Base-by-base conservation (phyloP, 2,113 vertebrate species). In the Microcebus murinus region DNA sequence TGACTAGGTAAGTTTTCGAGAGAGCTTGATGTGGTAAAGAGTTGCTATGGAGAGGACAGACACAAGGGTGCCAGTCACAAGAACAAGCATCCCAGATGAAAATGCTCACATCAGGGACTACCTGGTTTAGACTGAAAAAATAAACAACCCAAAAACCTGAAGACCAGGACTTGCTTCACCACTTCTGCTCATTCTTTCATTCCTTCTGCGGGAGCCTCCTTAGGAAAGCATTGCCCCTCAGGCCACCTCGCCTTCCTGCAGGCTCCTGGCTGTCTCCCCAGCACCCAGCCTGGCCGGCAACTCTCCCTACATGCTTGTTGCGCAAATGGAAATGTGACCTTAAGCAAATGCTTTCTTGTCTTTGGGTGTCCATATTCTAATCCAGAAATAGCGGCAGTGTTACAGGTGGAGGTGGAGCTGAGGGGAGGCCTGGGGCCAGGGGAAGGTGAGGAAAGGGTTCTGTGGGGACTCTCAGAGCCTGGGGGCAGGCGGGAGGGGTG, bases 1-100 rank as follows among this genome's bases (percentile, higher is more conserved):
- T 94, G 96, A 91, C 70, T 82, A 70, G 42, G 74, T 91, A 57
- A 70, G 27, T 94, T 96, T 87, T 81, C 87, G 91, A 25, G 74
- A 90, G 80, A 90, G 87, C 93, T 65, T 61, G 74, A 74, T 80
- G 88, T 80, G 87, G 18, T 92, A 18, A 13, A 71, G 45, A 17
- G 92, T 87, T 95, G 70, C 91, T 79, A 55, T 94, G 90, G 74
- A 90, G 67, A 89, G 36, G 67, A 39, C 48, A 50, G 65, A 63
- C 70, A 31, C 31, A 68, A 63, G 74, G 67, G 61, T 83, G 79
- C 45, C 42, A 84, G 31, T 77, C 87, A 39, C n/a, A 71, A 67
- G 34, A 61, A 91, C 0, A 8, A 70, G 74, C 34, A 91, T 74
- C 57, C 55, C 88, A 11, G 61, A 81, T 61, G 50, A 83, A 95